These are phyloP conservation scores for Willowsia nigromaculata DNA, from an alignment of 2,888 invertebrate genomes.

Conservation along the genomic window DNA sequence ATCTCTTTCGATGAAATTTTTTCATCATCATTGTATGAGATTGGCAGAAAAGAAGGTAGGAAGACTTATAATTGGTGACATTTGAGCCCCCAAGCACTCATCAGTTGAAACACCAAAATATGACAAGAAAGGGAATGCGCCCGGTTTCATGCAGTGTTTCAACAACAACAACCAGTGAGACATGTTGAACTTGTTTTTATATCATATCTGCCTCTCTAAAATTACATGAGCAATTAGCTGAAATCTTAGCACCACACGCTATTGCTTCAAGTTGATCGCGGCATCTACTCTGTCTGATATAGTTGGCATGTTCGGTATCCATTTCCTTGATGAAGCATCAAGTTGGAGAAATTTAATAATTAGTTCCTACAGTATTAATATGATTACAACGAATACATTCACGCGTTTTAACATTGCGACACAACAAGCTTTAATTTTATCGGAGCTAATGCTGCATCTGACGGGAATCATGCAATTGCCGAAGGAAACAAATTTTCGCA, in stretches of 20 bases:
- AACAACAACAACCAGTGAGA: no score
- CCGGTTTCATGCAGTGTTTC: background rate
- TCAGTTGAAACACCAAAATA: background rate
- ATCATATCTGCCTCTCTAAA: background rate
- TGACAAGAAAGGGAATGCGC: background rate
- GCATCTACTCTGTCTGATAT: background rate
- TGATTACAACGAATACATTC: no score
- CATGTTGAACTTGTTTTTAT: background rate
- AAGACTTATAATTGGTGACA: background rate
- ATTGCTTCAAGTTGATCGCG: background rate
- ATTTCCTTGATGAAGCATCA: no score
- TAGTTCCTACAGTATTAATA: no score
- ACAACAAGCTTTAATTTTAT: no score
- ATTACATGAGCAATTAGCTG: background rate
- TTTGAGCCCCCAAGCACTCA: constrained; percentile 12
- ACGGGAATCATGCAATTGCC: no score
- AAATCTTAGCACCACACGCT: background rate
- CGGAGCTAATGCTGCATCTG: no score
- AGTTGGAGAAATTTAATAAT: no score
- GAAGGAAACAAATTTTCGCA: no score
- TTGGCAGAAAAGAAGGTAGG: background rate
- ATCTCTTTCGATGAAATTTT: background rate
- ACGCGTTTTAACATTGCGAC: no score
- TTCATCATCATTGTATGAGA: background rate
- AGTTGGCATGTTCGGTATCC: no score